These are phyloP conservation scores for Drosophila villosipedis DNA, from an alignment of 2,888 invertebrate species.

Conservation along the genomic window DNA sequence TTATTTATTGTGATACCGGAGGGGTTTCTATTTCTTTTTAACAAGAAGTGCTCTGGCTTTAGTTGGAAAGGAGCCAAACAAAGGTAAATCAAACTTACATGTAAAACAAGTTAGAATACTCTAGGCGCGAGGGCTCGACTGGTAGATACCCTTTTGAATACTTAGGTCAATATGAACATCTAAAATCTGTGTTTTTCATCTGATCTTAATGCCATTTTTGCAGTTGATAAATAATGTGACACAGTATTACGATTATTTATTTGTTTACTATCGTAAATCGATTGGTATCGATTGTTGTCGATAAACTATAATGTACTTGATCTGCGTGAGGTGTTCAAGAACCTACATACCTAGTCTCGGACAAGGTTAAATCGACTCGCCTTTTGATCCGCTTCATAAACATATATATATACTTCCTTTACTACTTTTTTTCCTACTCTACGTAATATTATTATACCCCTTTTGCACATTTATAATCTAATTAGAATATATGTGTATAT, in stretches of 20 bases:
- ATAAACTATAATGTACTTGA: background rate
- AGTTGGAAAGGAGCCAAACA: background rate
- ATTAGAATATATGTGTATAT: background rate
- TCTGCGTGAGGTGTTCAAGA: background rate
- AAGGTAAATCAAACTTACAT: background rate
- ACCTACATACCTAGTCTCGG: background rate
- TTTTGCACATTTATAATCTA: background rate
- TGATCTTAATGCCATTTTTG: background rate
- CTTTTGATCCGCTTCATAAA: fast-evolving
- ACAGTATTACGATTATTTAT: background rate
- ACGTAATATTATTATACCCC: background rate
- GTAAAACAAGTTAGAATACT: background rate
- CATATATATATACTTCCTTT: background rate
- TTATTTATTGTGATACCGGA: background rate
- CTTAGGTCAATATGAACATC: background rate
- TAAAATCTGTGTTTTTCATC: background rate
- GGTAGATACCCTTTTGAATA: background rate
- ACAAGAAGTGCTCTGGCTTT: background rate
- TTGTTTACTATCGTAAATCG: background rate
- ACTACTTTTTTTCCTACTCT: background rate
- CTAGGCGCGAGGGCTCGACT: background rate
- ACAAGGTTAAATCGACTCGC: background rate
- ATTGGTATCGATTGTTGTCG: background rate
- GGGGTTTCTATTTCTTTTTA: background rate
- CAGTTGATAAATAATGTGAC: background rate